These are phyloP conservation scores for Vollenhovia emeryi DNA, from an alignment of 1,140 invertebrate species.

Conservation along the genomic window DNA sequence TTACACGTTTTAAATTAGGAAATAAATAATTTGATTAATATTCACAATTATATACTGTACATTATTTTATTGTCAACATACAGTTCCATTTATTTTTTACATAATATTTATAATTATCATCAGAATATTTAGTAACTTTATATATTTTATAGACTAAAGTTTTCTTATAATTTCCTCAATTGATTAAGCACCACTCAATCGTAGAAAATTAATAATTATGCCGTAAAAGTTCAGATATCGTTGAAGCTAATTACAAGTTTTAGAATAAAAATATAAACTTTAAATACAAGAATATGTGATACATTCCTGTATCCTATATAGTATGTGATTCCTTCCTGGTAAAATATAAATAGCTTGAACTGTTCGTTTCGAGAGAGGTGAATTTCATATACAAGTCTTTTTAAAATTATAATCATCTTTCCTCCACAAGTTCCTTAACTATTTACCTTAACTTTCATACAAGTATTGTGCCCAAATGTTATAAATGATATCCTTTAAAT, in stretches of 20 bases:
- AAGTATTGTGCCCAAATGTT: background rate
- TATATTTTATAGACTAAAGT: constrained; percentile 34
- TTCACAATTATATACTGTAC: background rate
- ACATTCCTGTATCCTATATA: background rate
- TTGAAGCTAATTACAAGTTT: constrained; percentile 1
- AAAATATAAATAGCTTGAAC: constrained; percentile 28
- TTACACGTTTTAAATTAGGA: background rate
- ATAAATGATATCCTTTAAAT: background rate
- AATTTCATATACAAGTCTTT: background rate
- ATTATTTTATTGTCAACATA: constrained; percentile 52
- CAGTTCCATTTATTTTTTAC: background rate
- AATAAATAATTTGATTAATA: constrained; percentile 15
- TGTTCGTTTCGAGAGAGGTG: background rate
- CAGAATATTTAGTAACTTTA: constrained; percentile 12
- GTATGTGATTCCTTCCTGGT: background rate
- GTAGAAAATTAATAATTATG: background rate
- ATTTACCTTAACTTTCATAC: constrained; percentile 23
- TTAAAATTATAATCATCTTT: background rate
- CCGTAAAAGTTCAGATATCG: background rate
- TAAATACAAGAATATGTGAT: background rate
- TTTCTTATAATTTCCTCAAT: background rate
- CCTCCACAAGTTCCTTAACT: background rate
- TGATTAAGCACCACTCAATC: background rate
- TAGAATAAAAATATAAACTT: constrained; percentile 5
- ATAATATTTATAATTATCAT: background rate